Percentiles rank a stretch among this genome's conserved stretches.
These are phyloP conservation scores for Oreochromis grahami DNA, from an alignment of 2,797 vertebrate genomes.

Conservation along the genomic window DNA sequence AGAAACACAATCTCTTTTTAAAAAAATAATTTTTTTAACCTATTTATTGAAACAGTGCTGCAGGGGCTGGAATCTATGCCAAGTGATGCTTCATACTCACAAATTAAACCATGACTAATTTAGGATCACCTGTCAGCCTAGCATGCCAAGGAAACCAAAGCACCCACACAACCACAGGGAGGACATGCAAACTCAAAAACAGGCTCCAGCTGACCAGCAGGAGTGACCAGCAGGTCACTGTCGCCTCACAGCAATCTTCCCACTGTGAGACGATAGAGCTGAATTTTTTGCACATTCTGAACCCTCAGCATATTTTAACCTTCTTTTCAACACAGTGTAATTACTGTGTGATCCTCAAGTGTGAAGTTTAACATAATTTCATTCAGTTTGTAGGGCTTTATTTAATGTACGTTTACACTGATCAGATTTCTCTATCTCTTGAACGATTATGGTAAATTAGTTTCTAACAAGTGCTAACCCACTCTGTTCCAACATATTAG, in stretches of 20 bases:
- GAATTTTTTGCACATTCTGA: not conserved
- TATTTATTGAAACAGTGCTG: not conserved
- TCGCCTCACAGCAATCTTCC: not conserved
- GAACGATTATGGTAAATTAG: not conserved
- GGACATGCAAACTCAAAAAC: not conserved
- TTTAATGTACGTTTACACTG: not conserved
- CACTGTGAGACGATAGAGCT: not conserved
- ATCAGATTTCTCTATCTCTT: not conserved
- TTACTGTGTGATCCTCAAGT: not conserved
- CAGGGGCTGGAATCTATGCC: rapidly evolving
- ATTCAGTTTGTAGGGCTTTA: not conserved
- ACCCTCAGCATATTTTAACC: not conserved
- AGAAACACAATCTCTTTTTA: not conserved
- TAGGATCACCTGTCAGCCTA: not conserved
- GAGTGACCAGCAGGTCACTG: not conserved
- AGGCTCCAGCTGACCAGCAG: not conserved
- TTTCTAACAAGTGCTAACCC: not conserved
- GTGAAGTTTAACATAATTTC: not conserved
- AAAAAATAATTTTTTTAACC: rapidly evolving
- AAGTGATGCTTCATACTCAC: rapidly evolving
- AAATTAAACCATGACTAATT: not conserved
- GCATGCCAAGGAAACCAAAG: not conserved
- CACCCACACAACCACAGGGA: not conserved
- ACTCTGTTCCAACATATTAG: not conserved
- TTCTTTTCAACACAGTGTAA: not conserved